Conservation (phyloP, 2,113 vertebrate species). For the Nymphicus hollandicus region DNA sequence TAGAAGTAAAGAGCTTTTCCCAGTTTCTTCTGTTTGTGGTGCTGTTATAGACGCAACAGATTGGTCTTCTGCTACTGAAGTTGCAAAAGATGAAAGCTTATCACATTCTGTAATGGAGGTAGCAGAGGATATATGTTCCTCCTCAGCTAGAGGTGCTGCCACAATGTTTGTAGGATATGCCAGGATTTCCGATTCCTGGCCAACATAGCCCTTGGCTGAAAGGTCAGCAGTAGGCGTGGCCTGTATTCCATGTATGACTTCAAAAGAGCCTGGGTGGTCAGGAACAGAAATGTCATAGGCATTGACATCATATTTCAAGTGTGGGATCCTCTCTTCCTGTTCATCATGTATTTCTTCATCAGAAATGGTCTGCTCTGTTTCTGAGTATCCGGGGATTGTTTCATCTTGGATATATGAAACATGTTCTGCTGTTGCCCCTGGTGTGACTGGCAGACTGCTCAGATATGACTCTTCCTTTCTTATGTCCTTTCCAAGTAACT, state of each 20-base stretch:
- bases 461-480: constrained; percentile 78
- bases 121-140: constrained; percentile 95
- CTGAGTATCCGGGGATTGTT: constrained; percentile 95
- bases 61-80: constrained; percentile 94
- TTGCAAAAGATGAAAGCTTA: constrained; percentile 95
- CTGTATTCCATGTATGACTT: constrained; percentile 82
- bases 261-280: constrained; percentile 83
- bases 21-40: constrained; percentile 90
- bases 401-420: constrained; percentile 96
- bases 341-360: constrained; percentile 97
- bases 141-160: constrained; percentile 92
- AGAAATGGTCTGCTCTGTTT: constrained; percentile 97
- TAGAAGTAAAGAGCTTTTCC: constrained; percentile 86
- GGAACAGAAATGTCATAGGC: constrained; percentile 86
- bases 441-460: constrained; percentile 72
- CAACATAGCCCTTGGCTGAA: constrained; percentile 77
- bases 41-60: constrained; percentile 92
- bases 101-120: constrained; percentile 98
- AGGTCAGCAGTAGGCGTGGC: constrained; percentile 60
- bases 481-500: constrained; percentile 69
- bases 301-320: constrained; percentile 82
- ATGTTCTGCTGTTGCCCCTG: constrained; percentile 81
- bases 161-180: constrained; percentile 86
- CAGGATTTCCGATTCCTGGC: constrained; percentile 82
- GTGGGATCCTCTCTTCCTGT: constrained; percentile 86